phyloP scores from a whole-genome alignment of 1,140 invertebrate genomes.

The Drosophila trapezifrons region DNA sequence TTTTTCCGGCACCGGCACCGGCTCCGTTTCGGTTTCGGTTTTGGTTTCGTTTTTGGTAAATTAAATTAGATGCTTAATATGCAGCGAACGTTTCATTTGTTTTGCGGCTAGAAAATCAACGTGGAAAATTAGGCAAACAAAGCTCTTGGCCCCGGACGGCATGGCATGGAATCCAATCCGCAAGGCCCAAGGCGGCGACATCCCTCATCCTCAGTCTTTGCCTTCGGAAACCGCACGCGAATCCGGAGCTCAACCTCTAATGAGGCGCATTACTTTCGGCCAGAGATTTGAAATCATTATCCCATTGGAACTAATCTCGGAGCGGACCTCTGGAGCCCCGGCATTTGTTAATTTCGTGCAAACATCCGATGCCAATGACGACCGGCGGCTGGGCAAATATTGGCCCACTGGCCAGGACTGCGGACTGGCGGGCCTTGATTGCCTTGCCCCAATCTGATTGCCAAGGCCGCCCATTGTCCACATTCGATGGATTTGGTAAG shows the following conservation, averaged over 20 bases:
- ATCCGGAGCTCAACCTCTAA: constrained; percentile 70
- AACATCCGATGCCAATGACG: constrained; percentile 55
- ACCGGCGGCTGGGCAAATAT: constrained; percentile 51
- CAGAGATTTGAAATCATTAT: constrained; percentile 80
- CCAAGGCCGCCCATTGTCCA: not conserved
- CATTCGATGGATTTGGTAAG: not conserved
- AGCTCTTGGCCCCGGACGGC: constrained; percentile 17
- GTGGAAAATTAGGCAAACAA: constrained; percentile 82
- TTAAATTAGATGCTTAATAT: constrained; percentile 83
- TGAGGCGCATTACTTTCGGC: constrained; percentile 78
- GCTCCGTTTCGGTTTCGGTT: constrained; percentile 16
- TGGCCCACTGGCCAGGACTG: constrained; percentile 15
- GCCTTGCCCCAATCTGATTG: constrained; percentile 19
- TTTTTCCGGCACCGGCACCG: constrained; percentile 10
- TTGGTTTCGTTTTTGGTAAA: constrained; percentile 47
- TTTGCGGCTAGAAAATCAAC: constrained; percentile 83
- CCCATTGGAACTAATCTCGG: constrained; percentile 71
- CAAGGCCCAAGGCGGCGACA: constrained; percentile 23
- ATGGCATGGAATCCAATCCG: constrained; percentile 2
- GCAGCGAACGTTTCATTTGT: constrained; percentile 80
- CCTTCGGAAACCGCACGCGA: constrained; percentile 12
- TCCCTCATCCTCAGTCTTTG: constrained; percentile 14
- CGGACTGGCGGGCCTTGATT: constrained; percentile 5
- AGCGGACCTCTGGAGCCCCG: constrained; percentile 6
- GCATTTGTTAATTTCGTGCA: constrained; percentile 69